Base-by-base conservation (phyloP, 2,888 invertebrate genomes). In the Asteroscopus sphinx region DNA sequence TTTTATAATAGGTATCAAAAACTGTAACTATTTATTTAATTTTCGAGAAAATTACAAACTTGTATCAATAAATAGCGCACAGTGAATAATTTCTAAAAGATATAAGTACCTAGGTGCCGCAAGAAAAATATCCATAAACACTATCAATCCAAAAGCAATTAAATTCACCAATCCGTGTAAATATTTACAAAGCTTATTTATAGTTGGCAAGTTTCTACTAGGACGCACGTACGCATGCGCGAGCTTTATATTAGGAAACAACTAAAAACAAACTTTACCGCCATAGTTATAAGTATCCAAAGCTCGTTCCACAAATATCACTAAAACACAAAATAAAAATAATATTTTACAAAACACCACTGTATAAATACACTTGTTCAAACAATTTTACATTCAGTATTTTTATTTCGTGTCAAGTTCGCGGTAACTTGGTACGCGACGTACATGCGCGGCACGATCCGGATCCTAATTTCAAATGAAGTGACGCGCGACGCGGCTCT, bases 381-480 rank as follows among this genome's bases (percentile, higher is more conserved):
- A 68, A 72, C 7, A 54, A 16, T 9, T 15, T 28, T 15, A 12
- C 15, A 36, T 25, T 16, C 12, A 56, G 5, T 35, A 46, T 46
- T 28, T 32, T 32, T 25, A 37, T 9, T 8, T 28, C 26, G 11
- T 21, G 15, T 37, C 0, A 0, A 26, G 9, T 54, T 72, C 68
- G 61, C 73, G 68, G 73, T 9, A 33, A 35, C 3, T 68, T 60
- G 8, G 26, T 41, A 46, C 40, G 45, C 59, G 17, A 12, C 11
- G 32, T 49, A 68, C 68, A 72, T 54, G 68, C 68, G 73, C 54
- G 51, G 33, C 42, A 46, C 53, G 53, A 51, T 39, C 39, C 39
- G 26, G 52, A 8, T 72, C 37, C 44, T 58, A 67, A 71, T 75
- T 75, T 68, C 16, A 62, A 73, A 75, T 68, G 73, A 61, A 69